Base-by-base conservation (phyloP, 2,888 invertebrate genomes). In the Anthoptus insignis region DNA sequence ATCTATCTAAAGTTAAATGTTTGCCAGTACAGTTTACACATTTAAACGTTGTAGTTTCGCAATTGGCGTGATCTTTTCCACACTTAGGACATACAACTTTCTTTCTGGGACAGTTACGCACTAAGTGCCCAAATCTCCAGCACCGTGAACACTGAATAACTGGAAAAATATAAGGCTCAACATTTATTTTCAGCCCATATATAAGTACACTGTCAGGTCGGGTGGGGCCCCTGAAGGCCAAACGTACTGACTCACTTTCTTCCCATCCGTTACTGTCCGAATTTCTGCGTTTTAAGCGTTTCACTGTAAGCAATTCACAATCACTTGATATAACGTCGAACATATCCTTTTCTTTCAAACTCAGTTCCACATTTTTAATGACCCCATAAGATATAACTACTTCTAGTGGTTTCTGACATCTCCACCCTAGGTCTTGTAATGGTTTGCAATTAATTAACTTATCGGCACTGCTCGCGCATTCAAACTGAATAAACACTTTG, bases 141-240 rank as follows among this genome's bases (percentile, higher is more conserved):
- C 68, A 71, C 9, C 39, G 16, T 9, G 68, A 66, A 11, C 70
- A 70, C 14, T 70, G 66, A 0, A 66, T 65, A 1, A 68, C 70
- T 0, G 68, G 70, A 14, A 65, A 67, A 2, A 58, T n/a, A 29
- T 61, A 71, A 1, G 66, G 45, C 14, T 39, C 59, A 1, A 64
- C 60, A 37, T 39, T 49, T 1, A 68, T 32, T 11, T 63, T 22
- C 8, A 63, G 9, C 1, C 34, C 59, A 22, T 22, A 50, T 29
- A 56, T 3, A 1, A 5, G 6, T 1, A 47, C 13, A 22, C 13
- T 5, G 6, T 3, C 2, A 2, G 47, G 47, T 13, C 21, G 13
- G 4, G 50, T 14, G 0, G 27, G 7, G 16, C 50, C 50, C 7
- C 50, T 27, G 9, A 50, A 50, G 14, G 27, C 50, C n/a, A 50